phyloP scores from a whole-genome alignment of 2,888 invertebrate species.

The Nomada ruficornis region DNA sequence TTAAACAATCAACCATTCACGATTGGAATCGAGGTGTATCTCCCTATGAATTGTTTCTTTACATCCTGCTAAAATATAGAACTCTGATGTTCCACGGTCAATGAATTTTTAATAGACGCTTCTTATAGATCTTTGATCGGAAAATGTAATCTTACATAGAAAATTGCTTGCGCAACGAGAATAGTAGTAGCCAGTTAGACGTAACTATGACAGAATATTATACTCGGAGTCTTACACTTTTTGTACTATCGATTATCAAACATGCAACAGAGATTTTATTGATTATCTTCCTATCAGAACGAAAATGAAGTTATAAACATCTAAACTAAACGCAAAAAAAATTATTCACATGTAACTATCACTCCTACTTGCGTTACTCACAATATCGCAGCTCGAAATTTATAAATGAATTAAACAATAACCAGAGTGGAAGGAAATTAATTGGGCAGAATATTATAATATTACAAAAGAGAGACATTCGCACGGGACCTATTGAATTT shows the following conservation, averaged over 20 bases:
- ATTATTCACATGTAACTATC: too few relatives aligned
- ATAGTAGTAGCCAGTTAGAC: background rate
- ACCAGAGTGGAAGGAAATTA: too few relatives aligned
- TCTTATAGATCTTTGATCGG: background rate
- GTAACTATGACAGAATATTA: background rate
- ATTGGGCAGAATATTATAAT: too few relatives aligned
- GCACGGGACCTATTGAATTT: background rate
- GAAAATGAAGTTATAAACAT: too few relatives aligned
- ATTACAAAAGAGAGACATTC: background rate
- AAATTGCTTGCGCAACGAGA: background rate
- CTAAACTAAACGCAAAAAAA: too few relatives aligned
- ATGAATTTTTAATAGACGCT: background rate
- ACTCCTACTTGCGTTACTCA: background rate
- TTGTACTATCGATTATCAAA: background rate
- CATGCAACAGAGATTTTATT: background rate
- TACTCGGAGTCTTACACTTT: background rate
- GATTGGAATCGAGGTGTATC: background rate
- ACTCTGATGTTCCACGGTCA: background rate
- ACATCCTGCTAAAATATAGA: background rate
- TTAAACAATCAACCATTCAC: background rate
- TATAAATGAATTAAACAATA: too few relatives aligned
- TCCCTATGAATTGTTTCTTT: background rate
- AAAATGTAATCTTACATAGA: background rate
- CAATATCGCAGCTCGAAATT: too few relatives aligned
- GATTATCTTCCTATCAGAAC: background rate